Conservation (phyloP, 1,140 invertebrate genomes). For the Thaumetopoea pityocampa region DNA sequence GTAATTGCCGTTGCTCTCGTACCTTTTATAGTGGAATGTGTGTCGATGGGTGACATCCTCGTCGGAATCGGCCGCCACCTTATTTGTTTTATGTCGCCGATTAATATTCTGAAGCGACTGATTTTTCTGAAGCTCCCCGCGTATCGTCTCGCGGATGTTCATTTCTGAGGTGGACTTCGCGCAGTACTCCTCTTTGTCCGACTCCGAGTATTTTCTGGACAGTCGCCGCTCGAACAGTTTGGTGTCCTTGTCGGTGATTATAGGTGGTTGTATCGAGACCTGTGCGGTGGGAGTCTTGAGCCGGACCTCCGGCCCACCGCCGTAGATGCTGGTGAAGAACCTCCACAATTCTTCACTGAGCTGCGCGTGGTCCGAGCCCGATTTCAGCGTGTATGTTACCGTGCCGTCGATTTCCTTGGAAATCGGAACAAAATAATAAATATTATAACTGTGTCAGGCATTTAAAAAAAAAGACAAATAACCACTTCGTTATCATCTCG, state of each 20-base stretch:
- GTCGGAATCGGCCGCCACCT: constrained; percentile 44
- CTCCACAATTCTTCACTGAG: constrained; percentile 90
- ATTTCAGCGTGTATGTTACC: constrained; percentile 54
- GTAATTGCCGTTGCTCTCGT: constrained; percentile 58
- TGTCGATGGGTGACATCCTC: constrained; percentile 47
- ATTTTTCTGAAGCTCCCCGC: constrained; percentile 53
- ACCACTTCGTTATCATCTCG: too few species aligned
- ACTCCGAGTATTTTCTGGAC: constrained; percentile 50
- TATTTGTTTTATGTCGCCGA: constrained; percentile 29
- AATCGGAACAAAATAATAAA: too few species aligned
- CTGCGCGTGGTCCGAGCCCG: constrained; percentile 88
- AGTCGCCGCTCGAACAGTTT: constrained; percentile 15
- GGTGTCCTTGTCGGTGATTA: constrained; percentile 6
- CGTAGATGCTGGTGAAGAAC: constrained; percentile 89
- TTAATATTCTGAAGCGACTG: constrained; percentile 67
- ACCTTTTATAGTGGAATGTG: constrained; percentile 38
- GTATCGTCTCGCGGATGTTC: constrained; percentile 41
- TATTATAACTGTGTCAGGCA: too few species aligned
- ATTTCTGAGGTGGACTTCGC: constrained; percentile 56
- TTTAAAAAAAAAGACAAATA: too few species aligned
- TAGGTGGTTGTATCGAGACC: neutral
- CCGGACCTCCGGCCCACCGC: constrained; percentile 88
- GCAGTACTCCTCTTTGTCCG: constrained; percentile 60
- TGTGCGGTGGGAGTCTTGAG: constrained; percentile 49
- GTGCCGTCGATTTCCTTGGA: constrained; percentile 58